A percentile compares a stretch with the other conserved stretches of the same genome.
Conservation (phyloP, 2,888 invertebrate genomes). For the Subacronicta megacephala region DNA sequence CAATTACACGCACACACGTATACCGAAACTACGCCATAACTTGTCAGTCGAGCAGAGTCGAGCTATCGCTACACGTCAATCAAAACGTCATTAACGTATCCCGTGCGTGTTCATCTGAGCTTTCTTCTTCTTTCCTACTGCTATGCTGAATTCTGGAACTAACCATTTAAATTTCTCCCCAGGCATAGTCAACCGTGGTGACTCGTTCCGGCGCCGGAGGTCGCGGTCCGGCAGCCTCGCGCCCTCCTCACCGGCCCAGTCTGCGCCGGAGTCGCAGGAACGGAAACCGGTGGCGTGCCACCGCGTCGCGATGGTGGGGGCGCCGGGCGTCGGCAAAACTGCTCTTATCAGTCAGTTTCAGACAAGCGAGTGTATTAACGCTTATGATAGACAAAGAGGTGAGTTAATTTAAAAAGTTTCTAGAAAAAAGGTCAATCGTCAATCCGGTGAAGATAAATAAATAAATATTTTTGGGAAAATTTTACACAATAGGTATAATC, state of each 20-base stretch:
- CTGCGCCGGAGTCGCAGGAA: slow-evolving; percentile 84
- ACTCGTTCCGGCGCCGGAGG: slow-evolving; percentile 96
- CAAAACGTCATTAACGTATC: no score
- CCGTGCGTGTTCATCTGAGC: no score
- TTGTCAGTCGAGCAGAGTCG: no score
- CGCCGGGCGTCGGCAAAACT: slow-evolving; percentile 95
- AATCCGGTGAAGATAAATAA: no score
- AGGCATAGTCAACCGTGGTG: slow-evolving; percentile 98
- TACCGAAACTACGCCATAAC: no score
- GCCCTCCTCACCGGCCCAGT: slow-evolving; percentile 87
- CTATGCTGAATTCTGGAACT: no score
- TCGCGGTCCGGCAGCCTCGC: slow-evolving; percentile 95
- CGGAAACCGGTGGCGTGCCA: slow-evolving; percentile 88
- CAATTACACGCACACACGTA: no score
- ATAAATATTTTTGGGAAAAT: no score
- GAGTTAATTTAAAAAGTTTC: slow-evolving; percentile 37
- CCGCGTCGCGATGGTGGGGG: slow-evolving; percentile 94
- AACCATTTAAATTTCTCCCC: slow-evolving; percentile 55
- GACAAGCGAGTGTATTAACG: slow-evolving; percentile 98
- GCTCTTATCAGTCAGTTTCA: slow-evolving; percentile 96
- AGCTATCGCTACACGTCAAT: no score
- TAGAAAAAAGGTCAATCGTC: background rate
- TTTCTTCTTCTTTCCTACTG: no score
- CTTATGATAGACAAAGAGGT: slow-evolving; percentile 96
- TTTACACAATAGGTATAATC: no score